Evolutionary conservation across 2,797 vertebrate genomes (phyloP).

Genomic region (Anomalospiza imberbis): DNA sequence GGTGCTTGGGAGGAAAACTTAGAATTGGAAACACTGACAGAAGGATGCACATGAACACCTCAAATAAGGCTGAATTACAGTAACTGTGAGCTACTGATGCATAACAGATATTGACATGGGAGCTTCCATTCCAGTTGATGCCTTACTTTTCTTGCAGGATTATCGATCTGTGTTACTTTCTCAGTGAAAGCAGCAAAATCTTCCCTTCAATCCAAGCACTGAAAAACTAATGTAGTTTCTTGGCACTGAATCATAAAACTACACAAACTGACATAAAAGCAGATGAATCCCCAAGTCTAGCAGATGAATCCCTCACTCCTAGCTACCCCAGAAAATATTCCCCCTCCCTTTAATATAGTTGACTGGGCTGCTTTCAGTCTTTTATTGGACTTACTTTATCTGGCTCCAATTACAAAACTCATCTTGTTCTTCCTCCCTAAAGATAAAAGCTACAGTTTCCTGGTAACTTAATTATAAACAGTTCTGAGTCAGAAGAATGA

Average conservation of each 20-base stretch:
- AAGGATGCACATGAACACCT: background rate
- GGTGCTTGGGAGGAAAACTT: background rate
- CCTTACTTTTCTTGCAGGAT: background rate
- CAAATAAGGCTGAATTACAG: background rate
- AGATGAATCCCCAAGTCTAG: background rate
- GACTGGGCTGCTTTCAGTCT: background rate
- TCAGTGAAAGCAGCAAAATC: background rate
- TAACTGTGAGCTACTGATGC: background rate
- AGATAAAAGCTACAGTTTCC: background rate
- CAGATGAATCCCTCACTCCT: background rate
- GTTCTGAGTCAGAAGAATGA: background rate
- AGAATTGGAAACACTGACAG: background rate
- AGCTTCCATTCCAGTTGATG: background rate
- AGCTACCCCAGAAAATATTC: background rate
- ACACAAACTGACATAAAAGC: background rate
- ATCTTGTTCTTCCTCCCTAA: background rate
- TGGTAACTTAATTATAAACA: background rate
- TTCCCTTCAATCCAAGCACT: background rate
- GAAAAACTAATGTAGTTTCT: background rate
- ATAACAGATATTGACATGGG: background rate
- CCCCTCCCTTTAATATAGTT: background rate
- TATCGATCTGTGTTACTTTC: background rate
- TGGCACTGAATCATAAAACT: background rate
- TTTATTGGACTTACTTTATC: slow-evolving; percentile 7
- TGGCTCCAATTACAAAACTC: background rate